Percentiles rank a stretch among this genome's conserved stretches.
These are phyloP conservation scores for Synergus itoensis DNA, from an alignment of 2,888 invertebrate species.

Conservation along the genomic window DNA sequence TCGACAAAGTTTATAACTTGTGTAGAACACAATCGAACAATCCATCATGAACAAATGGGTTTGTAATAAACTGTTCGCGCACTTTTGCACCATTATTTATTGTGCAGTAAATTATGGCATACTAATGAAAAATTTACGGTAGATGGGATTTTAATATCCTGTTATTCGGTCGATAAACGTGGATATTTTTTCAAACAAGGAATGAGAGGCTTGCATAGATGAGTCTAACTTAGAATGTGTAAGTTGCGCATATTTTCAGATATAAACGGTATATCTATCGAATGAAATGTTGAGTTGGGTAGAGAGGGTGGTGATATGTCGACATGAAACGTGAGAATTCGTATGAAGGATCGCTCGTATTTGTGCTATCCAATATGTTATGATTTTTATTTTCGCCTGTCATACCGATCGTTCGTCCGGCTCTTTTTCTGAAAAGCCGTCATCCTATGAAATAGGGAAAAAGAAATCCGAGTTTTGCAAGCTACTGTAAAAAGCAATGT, in stretches of 20 bases:
- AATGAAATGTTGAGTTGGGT: constrained; percentile 42
- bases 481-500: constrained; percentile 37
- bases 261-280: constrained; percentile 48
- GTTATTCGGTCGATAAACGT: constrained; percentile 13
- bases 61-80: constrained; percentile 22
- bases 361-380: constrained; percentile 73
- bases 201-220: neutral
- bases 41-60: constrained; percentile 27
- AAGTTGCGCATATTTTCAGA: neutral
- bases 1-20: constrained; percentile 20
- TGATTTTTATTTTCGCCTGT: constrained; percentile 71
- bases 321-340: constrained; percentile 62
- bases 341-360: constrained; percentile 69
- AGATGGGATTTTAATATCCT: neutral
- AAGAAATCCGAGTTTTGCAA: constrained; percentile 23
- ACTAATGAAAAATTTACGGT: constrained; percentile 27
- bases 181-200: constrained; percentile 26
- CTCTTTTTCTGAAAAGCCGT: constrained; percentile 52
- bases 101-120: constrained; percentile 28
- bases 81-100: constrained; percentile 24
- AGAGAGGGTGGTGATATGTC: constrained; percentile 45
- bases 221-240: neutral
- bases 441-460: constrained; percentile 31
- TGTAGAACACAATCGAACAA: constrained; percentile 16
- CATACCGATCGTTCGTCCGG: constrained; percentile 71